Percentiles rank a stretch among this genome's conserved stretches.
phyloP scores from a whole-genome alignment of 2,888 invertebrate species.

The Incurvaria masculella region DNA sequence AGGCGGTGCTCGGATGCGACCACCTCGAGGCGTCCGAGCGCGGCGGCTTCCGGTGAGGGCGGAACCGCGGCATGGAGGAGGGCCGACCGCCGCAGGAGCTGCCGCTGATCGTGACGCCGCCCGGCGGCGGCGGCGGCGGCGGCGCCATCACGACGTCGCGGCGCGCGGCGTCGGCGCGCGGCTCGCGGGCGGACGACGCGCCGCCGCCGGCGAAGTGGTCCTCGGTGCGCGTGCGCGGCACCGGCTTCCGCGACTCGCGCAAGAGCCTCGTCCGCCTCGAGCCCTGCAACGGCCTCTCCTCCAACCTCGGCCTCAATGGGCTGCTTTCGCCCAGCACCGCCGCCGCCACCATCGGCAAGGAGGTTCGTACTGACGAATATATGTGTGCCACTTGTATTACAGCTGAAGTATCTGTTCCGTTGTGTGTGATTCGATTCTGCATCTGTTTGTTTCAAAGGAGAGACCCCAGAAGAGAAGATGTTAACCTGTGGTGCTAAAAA shows the following conservation, averaged over 20 bases:
- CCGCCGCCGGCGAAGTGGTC: conserved; percentile 59
- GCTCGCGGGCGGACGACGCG: conserved; percentile 42
- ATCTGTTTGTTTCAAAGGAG: no score
- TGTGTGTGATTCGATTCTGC: no score
- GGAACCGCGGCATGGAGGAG: conserved; percentile 56
- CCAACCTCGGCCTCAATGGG: conserved; percentile 39
- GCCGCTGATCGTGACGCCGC: conserved; percentile 48
- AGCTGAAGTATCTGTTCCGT: no score
- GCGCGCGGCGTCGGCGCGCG: conserved; percentile 39
- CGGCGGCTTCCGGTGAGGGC: conserved; percentile 54
- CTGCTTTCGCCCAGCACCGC: conserved; percentile 21
- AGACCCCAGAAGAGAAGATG: no score
- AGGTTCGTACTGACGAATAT: conserved; percentile 45
- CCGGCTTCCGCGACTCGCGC: conserved; percentile 60
- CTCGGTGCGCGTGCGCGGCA: conserved; percentile 62
- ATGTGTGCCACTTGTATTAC: no score
- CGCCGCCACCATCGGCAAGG: conserved; percentile 53
- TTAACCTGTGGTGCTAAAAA: no score
- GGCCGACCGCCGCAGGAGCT: conserved; percentile 49
- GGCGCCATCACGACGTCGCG: conserved; percentile 42
- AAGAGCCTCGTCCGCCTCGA: conserved; percentile 63
- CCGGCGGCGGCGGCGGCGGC: conserved; percentile 24
- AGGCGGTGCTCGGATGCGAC: conserved; percentile 50
- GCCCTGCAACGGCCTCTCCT: conserved; percentile 56
- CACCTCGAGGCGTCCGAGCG: conserved; percentile 41